Evolutionary conservation across 1,140 invertebrate genomes (phyloP).

Genomic region (Bradynema listronoti): DNA sequence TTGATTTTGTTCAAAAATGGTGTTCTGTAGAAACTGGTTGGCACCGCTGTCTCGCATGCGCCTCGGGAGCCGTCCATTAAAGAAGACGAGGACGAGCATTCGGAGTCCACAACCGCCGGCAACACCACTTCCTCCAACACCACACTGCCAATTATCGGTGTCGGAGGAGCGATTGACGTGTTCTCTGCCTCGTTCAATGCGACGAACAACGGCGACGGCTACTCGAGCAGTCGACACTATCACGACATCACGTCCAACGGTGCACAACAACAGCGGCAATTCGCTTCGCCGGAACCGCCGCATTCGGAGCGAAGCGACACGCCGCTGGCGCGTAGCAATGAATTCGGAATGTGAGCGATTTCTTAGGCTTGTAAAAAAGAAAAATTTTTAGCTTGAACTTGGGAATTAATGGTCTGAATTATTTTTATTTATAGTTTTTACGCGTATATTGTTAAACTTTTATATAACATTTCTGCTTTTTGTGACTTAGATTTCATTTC

Average conservation of each 20-base stretch:
- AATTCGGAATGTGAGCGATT: not conserved
- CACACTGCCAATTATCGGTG: constrained; percentile 30
- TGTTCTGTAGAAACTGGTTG: no score
- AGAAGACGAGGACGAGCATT: constrained; percentile 54
- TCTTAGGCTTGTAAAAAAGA: constrained; percentile 21
- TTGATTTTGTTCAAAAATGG: constrained; percentile 40
- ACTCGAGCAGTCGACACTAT: not conserved
- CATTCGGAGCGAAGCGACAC: constrained; percentile 24
- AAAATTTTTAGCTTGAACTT: not conserved
- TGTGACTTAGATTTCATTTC: no score
- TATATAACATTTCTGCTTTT: no score
- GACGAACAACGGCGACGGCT: not conserved
- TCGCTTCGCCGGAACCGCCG: constrained; percentile 4
- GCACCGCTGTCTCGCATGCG: constrained; percentile 55
- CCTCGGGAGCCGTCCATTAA: constrained; percentile 55
- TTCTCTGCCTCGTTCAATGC: not conserved
- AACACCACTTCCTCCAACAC: constrained; percentile 29
- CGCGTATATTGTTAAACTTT: no score
- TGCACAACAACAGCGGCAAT: not conserved
- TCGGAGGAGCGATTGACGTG: not conserved
- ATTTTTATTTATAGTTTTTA: no score
- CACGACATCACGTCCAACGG: not conserved
- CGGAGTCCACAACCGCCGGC: constrained; percentile 30
- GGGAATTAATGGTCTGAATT: no score
- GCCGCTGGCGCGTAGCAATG: constrained; percentile 12